Percentiles rank a stretch among this genome's conserved stretches.
Evolutionary conservation across 2,888 invertebrate genomes (phyloP).

Genomic region (Torymus auratus): DNA sequence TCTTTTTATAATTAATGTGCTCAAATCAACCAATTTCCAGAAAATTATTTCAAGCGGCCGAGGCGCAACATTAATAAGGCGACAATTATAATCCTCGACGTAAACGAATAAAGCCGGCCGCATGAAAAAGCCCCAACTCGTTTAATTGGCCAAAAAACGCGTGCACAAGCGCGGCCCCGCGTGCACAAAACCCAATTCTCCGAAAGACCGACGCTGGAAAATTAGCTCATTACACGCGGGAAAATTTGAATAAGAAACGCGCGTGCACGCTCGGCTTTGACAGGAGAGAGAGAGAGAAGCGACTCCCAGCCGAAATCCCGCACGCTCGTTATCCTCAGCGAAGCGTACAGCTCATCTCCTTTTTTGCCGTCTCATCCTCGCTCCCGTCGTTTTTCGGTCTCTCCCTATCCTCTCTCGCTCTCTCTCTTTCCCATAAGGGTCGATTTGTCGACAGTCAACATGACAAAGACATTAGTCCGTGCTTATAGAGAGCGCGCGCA

Average conservation of each 20-base stretch:
- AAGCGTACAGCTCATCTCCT: slow-evolving; percentile 42
- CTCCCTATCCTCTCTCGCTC: slow-evolving; percentile 22
- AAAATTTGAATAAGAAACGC: slow-evolving; percentile 20
- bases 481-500: slow-evolving; percentile 22
- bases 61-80: no score
- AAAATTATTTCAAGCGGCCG: no score
- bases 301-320: slow-evolving; percentile 14
- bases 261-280: background rate
- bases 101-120: background rate
- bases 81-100: background rate
- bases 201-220: slow-evolving; percentile 28
- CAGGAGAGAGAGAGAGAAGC: background rate
- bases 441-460: slow-evolving; percentile 76
- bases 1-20: no score
- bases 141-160: slow-evolving; percentile 20
- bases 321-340: slow-evolving; percentile 46
- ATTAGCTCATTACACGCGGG: slow-evolving; percentile 43
- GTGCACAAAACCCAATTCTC: background rate
- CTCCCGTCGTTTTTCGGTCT: slow-evolving; percentile 16
- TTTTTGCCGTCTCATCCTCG: slow-evolving; percentile 47
- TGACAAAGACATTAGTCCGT: slow-evolving; percentile 74
- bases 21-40: no score
- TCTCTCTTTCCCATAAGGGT: slow-evolving; percentile 61
- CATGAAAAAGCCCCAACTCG: background rate
- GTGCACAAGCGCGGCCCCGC: no score